Conservation (phyloP, 2,797 vertebrate genomes). For the Margarornis squamiger region DNA sequence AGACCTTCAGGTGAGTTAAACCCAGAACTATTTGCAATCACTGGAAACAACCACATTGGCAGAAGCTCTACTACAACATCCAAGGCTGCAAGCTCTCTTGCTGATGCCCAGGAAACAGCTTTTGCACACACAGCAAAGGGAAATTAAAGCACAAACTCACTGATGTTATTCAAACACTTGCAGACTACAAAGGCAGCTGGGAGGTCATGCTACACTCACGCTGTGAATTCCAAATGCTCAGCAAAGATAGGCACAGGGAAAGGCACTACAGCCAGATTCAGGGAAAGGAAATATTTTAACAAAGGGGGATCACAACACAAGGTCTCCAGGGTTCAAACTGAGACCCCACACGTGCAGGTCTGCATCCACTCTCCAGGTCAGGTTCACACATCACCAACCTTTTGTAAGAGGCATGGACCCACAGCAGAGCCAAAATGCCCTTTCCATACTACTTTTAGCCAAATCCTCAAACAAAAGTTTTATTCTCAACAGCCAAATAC, state of each 20-base stretch:
- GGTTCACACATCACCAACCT: neutral
- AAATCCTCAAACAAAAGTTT: neutral
- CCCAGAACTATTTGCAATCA: neutral
- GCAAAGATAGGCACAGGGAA: neutral
- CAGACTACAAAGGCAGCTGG: neutral
- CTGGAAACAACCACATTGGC: neutral
- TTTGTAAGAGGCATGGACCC: fast-evolving
- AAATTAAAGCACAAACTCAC: neutral
- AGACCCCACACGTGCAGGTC: neutral
- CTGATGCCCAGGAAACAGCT: neutral
- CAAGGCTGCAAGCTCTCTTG: neutral
- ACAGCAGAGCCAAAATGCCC: neutral
- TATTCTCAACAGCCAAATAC: neutral
- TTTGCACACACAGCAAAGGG: neutral
- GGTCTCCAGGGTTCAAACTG: too few species aligned
- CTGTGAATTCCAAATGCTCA: neutral
- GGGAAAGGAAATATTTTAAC: neutral
- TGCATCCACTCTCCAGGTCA: neutral
- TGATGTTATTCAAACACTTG: neutral
- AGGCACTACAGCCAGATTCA: neutral
- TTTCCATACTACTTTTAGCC: neutral
- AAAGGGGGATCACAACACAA: fast-evolving
- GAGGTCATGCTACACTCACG: neutral
- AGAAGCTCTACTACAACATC: neutral
- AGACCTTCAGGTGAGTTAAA: neutral